These are phyloP conservation scores for Tenthredo amoena DNA, from an alignment of 2,888 invertebrate genomes.

Conservation along the genomic window DNA sequence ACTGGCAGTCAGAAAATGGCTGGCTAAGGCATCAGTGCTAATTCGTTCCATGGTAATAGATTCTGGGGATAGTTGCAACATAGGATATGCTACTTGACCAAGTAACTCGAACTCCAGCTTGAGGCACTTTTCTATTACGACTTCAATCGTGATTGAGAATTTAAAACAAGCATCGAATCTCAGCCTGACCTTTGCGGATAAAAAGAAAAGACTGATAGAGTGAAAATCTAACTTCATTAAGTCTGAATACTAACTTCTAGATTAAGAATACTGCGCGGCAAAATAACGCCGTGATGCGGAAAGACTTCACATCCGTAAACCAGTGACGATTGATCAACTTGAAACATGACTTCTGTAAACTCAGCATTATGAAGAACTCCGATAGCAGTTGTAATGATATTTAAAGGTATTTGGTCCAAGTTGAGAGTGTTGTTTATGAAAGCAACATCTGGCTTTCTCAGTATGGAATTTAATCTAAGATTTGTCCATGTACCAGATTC, in stretches of 20 bases:
- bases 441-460: slow-evolving; percentile 59
- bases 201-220: not conserved
- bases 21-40: slow-evolving; percentile 70
- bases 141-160: slow-evolving; percentile 58
- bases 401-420: slow-evolving; percentile 74
- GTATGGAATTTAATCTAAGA: slow-evolving; percentile 60
- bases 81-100: slow-evolving; percentile 76
- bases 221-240: not conserved
- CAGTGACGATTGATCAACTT: slow-evolving; percentile 60
- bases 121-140: slow-evolving; percentile 61
- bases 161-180: slow-evolving; percentile 62
- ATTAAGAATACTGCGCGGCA: slow-evolving; percentile 63
- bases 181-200: slow-evolving; percentile 57
- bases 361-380: slow-evolving; percentile 66
- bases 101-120: slow-evolving; percentile 58
- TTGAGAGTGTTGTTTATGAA: slow-evolving; percentile 64
- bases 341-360: slow-evolving; percentile 58
- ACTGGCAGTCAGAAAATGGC: slow-evolving; percentile 66
- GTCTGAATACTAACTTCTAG: slow-evolving; percentile 58
- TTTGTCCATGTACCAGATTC: slow-evolving; percentile 70
- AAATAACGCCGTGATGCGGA: slow-evolving; percentile 60
- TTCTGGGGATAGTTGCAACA: slow-evolving; percentile 77
- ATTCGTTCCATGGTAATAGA: slow-evolving; percentile 79
- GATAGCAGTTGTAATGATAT: slow-evolving; percentile 64
- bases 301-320: slow-evolving; percentile 60